Percentiles rank a stretch among this genome's conserved stretches.
phyloP scores from a whole-genome alignment of 2,797 vertebrate genomes.

The Cirrhinus molitorella region DNA sequence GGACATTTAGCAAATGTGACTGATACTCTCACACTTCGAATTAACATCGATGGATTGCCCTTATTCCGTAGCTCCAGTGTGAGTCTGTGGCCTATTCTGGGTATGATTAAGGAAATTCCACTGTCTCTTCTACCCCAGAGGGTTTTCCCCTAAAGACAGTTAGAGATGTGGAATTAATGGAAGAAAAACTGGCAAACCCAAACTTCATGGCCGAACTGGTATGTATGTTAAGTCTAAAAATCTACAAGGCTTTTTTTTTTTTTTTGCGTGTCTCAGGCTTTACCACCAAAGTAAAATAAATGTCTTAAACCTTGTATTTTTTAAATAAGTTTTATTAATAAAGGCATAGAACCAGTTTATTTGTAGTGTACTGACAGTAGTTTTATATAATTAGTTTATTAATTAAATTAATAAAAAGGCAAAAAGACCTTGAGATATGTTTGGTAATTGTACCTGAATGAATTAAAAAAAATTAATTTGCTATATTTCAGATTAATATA shows the following conservation, averaged over 20 bases:
- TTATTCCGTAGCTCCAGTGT: not conserved
- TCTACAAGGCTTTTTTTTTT: too few relatives aligned
- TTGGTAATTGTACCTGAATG: not conserved
- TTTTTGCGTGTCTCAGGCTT: too few relatives aligned
- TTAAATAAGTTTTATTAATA: not conserved
- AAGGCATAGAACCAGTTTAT: conserved; percentile 5
- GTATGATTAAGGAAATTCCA: conserved; percentile 45
- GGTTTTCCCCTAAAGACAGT: too few relatives aligned
- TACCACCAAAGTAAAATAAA: too few relatives aligned
- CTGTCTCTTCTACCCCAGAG: too few relatives aligned
- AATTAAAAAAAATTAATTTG: not conserved
- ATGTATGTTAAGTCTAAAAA: too few relatives aligned
- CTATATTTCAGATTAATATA: conserved; percentile 24
- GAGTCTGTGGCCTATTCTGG: not conserved
- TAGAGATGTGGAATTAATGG: too few relatives aligned
- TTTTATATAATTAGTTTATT: not conserved
- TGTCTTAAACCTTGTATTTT: too few relatives aligned
- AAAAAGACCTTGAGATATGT: not conserved
- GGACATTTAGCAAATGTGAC: conserved; percentile 29
- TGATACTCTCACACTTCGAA: conserved; percentile 1
- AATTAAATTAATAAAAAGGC: not conserved
- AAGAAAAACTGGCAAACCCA: too few relatives aligned
- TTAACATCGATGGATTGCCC: not conserved
- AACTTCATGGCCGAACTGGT: too few relatives aligned
- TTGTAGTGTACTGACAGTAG: not conserved